Base-by-base conservation (phyloP, 2,888 invertebrate species). In the Plutella xylostella region DNA sequence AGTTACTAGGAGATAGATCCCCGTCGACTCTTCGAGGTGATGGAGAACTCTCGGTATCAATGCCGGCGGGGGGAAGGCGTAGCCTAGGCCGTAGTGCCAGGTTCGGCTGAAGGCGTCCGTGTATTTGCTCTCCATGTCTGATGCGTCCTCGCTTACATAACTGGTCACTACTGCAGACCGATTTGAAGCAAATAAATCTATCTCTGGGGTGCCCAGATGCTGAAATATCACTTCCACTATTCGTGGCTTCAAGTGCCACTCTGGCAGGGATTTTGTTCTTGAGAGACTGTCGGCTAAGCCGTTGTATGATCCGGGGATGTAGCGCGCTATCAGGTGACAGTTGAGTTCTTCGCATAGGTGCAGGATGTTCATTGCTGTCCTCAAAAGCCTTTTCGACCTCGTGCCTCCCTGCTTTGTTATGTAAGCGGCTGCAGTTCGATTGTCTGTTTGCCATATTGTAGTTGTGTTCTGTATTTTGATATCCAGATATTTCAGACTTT, bases 1-100 rank as follows among this genome's bases (percentile, higher is more conserved):
- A 48, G 18, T 17, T 48, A 43, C 4, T 31, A 30, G 11, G 20
- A 9, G 5, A 37, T 50, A 55, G 6, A n/a, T 34, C 4, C 56
- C 54, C 14, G 20, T 45, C 2, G 53, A 45, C 15, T 14, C n/a
- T 15, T 53, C 47, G 6, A 57, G 47, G 28, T 58, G 56, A 6
- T 28, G 34, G 3, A 56, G 42, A 2, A 55, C 53, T 9, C 50
- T 38, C 6, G 55, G 57, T 4, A 58, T 52, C 20, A 57, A 41
- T 7, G 42, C 43, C 5, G 56, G 55, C 3, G 56, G 56, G 4
- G 55, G 55, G 40, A 58, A 56, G 4, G 54, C 31, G 51, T 49
- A 55, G 3, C 47, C 53, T 3, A 55, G 48, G 4, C n/a, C 45
- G 48, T 41, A 51, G 0, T 46, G 5, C 55, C 55, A 55, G 3